Percentiles rank a stretch among this genome's conserved stretches.
These are phyloP conservation scores for Pyrgus malvae DNA, from an alignment of 2,888 invertebrate genomes.

Conservation along the genomic window DNA sequence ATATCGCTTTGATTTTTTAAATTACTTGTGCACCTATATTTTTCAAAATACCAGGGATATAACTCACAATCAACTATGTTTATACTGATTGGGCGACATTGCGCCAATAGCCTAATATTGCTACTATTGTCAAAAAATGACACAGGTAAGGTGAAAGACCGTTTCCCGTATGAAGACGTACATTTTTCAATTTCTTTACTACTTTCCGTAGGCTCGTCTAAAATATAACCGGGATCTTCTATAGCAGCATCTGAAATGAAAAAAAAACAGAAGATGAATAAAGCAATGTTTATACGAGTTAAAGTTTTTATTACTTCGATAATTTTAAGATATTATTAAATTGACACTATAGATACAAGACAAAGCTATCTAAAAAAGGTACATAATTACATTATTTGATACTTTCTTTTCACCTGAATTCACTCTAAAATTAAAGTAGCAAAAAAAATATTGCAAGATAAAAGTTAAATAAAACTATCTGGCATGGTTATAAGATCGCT, in stretches of 20 bases:
- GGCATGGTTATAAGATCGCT: too few species aligned
- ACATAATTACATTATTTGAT: too few species aligned
- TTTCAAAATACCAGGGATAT: conserved; percentile 29
- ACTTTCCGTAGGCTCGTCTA: conserved; percentile 1
- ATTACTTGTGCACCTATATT: neutral
- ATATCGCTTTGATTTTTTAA: neutral
- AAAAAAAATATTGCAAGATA: too few species aligned
- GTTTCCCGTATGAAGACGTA: conserved; percentile 25
- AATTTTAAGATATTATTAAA: neutral
- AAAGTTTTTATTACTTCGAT: neutral
- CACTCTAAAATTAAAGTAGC: too few species aligned
- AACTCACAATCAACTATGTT: conserved; percentile 34
- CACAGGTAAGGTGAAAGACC: conserved; percentile 27
- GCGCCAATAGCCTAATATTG: conserved; percentile 31
- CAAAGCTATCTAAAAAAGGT: too few species aligned
- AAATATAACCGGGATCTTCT: conserved; percentile 19
- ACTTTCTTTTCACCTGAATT: too few species aligned
- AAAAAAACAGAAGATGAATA: neutral
- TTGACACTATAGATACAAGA: too few species aligned
- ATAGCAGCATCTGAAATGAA: conserved; percentile 13
- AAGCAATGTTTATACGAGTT: neutral
- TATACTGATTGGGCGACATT: conserved; percentile 33
- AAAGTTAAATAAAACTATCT: too few species aligned
- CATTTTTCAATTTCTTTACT: neutral
- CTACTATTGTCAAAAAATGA: conserved; percentile 33